Base-by-base conservation (phyloP, 2,888 invertebrate species). In the Polydrusus tereticollis region DNA sequence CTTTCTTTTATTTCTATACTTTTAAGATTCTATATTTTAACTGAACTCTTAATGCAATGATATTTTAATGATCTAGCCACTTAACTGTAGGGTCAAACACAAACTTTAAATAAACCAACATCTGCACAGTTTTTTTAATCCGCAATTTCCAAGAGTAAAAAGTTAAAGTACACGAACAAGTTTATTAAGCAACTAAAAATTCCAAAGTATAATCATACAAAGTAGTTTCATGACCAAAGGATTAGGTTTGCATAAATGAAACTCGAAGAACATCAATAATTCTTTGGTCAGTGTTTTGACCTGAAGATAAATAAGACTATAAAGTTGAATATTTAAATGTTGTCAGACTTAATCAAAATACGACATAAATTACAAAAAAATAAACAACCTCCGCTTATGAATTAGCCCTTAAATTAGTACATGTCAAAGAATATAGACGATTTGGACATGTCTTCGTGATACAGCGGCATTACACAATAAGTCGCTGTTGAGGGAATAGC, bases 231-330 rank as follows among this genome's bases (percentile, higher is more conserved):
- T 55, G 52, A 55, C 52, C 2, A 29, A 2, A 29, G 16, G 52
- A 29, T 55, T 55, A 55, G 18, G 29, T n/a, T 3, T n/a, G 14
- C 10, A 23, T 5, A 29, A 29, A 55, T 55, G 52, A 29, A 52
- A 16, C 29, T 52, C 16, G 16, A 47, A 26, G 29, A 47, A 26
- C n/a, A n/a, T n/a, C n/a, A 55, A 29, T 55, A 55, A 55, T 55
- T 29, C 52, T 29, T 33, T n/a, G 29, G 52, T 55, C 52, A 29
- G 16, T 29, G 18, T 29, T 55, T 55, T 55, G 29, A 55, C 52
- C 29, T 29, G 10, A 29, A 29, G 29, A 33, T 16, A 55, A 55
- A 55, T 18, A 29, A 14, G 29, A 55, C 14, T 29, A 33, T 29
- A 16, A 29, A 33, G 10, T 29, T 7, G n/a, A n/a, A n/a, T 14